Base-by-base conservation (phyloP, 2,888 invertebrate species). In the Neoascia interrupta region DNA sequence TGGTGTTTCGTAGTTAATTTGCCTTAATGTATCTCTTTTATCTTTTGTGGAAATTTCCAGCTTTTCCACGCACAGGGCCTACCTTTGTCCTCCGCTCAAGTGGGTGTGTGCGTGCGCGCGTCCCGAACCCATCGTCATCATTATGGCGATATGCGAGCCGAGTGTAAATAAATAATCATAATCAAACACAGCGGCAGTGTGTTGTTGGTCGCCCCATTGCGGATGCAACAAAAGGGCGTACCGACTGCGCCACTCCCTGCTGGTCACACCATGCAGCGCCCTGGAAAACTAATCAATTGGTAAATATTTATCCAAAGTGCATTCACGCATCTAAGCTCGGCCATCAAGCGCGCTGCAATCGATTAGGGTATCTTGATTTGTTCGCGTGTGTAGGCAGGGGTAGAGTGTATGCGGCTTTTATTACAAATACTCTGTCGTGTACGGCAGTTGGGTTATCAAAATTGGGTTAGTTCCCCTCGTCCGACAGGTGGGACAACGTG, bases 231-330 rank as follows among this genome's bases (percentile, higher is more conserved):
- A n/a, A n/a, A n/a, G n/a, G n/a, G 13, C 16, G 4, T 11, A 15
- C 6, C n/a, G 0, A 15, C 34, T 6, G 41, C 19, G 13, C 15
- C 19, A 6, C 49, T 37, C 43, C 54, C 58, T 31, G 43, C 41
- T 34, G 73, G 45, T 49, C 51, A 23, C 56, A 45, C 53, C 54
- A 31, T 43, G 64, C 18, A 61, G 60, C 79, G 54, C 60, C 61
- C 3, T n/a, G 8, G 56, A 73, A 79, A 79, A 79, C 79, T 79
- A 79, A 79, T 79, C 79, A 79, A 79, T 79, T 56, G 73, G 79
- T 79, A 79, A 79, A 79, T 79, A 79, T 79, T 79, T 79, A 61
- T 68, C 61, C 73, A 79, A 61, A 79, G 73, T 79, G 79, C 79
- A 79, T 79, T 72, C 68, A 79, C 79, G 73, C 73, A 79, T 37